These are phyloP conservation scores for Mycalesis mineus DNA, from an alignment of 2,888 invertebrate genomes.

Conservation along the genomic window DNA sequence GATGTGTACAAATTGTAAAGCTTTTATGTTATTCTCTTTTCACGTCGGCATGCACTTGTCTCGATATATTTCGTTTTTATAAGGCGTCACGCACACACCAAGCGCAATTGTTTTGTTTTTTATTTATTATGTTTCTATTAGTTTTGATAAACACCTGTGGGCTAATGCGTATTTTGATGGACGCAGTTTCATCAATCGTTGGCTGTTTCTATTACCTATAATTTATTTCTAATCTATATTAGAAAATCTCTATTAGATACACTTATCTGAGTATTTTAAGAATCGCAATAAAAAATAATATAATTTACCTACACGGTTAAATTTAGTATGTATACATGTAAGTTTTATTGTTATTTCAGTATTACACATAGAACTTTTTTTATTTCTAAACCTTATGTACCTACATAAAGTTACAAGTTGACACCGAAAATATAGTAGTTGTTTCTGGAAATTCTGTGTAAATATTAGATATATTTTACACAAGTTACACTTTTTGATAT, in stretches of 20 bases:
- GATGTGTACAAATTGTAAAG: slow-evolving; percentile 59
- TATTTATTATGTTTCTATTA: slow-evolving; percentile 5
- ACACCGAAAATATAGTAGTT: no score
- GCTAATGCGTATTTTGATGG: not conserved
- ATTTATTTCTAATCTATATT: no score
- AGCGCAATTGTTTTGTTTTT: slow-evolving; percentile 12
- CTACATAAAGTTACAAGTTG: no score
- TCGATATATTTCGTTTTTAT: slow-evolving; percentile 46
- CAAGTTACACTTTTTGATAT: no score
- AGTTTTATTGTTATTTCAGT: no score
- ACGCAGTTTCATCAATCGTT: not conserved
- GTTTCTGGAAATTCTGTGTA: no score
- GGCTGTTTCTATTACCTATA: no score
- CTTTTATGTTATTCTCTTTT: slow-evolving; percentile 53
- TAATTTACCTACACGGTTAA: not conserved
- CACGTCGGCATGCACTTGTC: slow-evolving; percentile 64
- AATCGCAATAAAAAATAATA: not conserved
- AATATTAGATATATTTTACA: no score
- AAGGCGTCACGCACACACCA: slow-evolving; percentile 61
- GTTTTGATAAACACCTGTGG: not conserved
- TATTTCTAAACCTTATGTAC: no score
- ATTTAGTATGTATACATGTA: no score
- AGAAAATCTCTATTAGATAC: not conserved
- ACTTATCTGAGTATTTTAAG: not conserved
- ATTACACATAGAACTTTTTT: no score